These are phyloP conservation scores for Olivierus martensii DNA, from an alignment of 1,140 invertebrate genomes.

Conservation along the genomic window DNA sequence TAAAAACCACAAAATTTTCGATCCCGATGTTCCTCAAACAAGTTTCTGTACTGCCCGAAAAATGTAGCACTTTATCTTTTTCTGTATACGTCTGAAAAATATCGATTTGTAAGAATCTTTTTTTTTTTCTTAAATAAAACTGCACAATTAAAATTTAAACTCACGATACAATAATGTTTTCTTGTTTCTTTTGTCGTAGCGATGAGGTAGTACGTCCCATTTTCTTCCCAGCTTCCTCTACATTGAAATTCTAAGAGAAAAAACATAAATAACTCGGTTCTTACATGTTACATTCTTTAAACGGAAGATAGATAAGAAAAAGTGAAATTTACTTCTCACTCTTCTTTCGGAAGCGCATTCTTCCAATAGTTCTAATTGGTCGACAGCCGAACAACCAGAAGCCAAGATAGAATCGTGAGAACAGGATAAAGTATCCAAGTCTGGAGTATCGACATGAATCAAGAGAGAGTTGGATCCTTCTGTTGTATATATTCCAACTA, in stretches of 20 bases:
- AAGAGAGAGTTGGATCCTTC: conserved; percentile 6
- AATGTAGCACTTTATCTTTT: conserved; percentile 8
- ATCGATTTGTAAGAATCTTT: no score
- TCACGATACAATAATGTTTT: conserved; percentile 12
- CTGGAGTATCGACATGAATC: no score
- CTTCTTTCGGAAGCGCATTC: conserved; percentile 9
- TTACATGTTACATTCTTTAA: no score
- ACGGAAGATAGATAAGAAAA: background rate
- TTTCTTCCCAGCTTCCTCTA: conserved; percentile 61
- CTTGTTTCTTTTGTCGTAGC: conserved; percentile 23
- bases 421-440: no score
- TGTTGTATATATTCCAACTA: conserved; percentile 10
- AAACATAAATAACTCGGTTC: background rate
- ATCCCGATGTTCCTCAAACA: conserved; percentile 7
- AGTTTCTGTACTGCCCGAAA: conserved; percentile 13
- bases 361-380: conserved; percentile 10
- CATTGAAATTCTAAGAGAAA: conserved; percentile 59
- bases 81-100: conserved; percentile 7
- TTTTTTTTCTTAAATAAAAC: no score
- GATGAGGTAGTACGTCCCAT: conserved; percentile 56
- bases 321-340: conserved; percentile 6
- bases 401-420: conserved; percentile 1
- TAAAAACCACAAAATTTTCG: background rate
- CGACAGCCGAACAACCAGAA: conserved; percentile 11
- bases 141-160: no score